Base-by-base conservation (phyloP, 30 jellyfish, hydroid and myxozoan species). In the Aurelia aurita region DNA sequence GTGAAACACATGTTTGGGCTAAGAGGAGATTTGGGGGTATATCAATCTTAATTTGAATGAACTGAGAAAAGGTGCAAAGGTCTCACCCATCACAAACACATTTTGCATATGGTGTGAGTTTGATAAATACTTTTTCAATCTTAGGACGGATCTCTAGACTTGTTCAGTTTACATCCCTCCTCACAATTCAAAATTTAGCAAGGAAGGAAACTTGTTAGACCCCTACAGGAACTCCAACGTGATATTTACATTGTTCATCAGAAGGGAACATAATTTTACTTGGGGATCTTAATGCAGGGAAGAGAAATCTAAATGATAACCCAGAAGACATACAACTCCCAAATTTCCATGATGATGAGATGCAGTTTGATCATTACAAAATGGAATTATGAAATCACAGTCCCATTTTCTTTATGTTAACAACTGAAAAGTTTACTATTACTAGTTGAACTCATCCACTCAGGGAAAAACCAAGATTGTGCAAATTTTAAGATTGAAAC, bases 161-260 rank as follows among this genome's bases (percentile, higher is more conserved):
- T 62, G 74, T 62, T 62, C 74, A 16, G 74, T 62, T 16, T 62
- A 62, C 45, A 62, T 62, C 46, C 74, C 74, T 5, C 53, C 74
- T 1, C 35, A 62, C 2, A 62, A n/a, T 62, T 62, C 74, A 19
- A 62, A 62, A 62, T 62, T 16, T 26, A 62, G 74, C 35, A 62
- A 62, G 28, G 35, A 62, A 23, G 74, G 74, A 16, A 44, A 62
- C 20, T 16, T 16, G 20, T 13, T 62, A 26, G 35, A 62, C 45
- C 74, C 35, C 14, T 16, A 2, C 35, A 62, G 28, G 74, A 62
- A 28, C 35, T 62, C 28, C 74, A 62, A 28, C 26, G 28, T 16
- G 74, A 62, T 62, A 23, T 62, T n/a, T 62, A 6, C 20, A 62
- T 13, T 62, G 14, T 23, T 31, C 74, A 62, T n/a, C 35, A 12